Conservation (phyloP, 1,140 invertebrate species). For the Eciton burchellii region DNA sequence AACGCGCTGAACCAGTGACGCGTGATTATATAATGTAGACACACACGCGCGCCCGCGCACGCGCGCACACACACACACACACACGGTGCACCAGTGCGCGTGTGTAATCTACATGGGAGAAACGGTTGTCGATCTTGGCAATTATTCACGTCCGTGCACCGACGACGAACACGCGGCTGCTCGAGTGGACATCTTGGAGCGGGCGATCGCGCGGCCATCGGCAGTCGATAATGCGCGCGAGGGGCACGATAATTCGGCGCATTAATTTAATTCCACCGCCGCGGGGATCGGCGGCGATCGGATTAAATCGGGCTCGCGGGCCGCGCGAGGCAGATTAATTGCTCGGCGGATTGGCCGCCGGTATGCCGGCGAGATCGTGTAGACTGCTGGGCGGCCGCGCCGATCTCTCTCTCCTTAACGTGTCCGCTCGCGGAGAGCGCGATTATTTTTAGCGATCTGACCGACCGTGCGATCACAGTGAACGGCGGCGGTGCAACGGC, state of each 20-base stretch:
- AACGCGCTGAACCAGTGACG: too few species aligned
- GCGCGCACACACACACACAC: too few species aligned
- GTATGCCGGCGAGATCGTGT: slow-evolving; percentile 58
- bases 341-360: slow-evolving; percentile 35
- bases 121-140: neutral
- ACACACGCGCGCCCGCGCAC: too few species aligned
- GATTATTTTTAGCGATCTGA: slow-evolving; percentile 74
- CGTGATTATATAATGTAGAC: too few species aligned
- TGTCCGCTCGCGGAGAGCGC: slow-evolving; percentile 64
- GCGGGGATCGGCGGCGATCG: neutral
- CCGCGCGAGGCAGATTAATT: slow-evolving; percentile 52
- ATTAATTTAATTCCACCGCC: slow-evolving; percentile 45
- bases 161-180: neutral
- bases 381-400: slow-evolving; percentile 83
- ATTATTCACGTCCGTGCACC: neutral
- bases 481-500: slow-evolving; percentile 53
- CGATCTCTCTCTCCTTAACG: slow-evolving; percentile 56
- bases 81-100: too few species aligned
- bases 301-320: slow-evolving; percentile 44
- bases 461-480: slow-evolving; percentile 67
- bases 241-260: slow-evolving; percentile 34
- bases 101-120: too few species aligned
- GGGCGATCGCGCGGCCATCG: neutral
- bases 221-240: neutral
- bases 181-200: slow-evolving; percentile 14